These are phyloP conservation scores for Odontesthes bonariensis DNA, from an alignment of 2,113 vertebrate species.

Conservation along the genomic window DNA sequence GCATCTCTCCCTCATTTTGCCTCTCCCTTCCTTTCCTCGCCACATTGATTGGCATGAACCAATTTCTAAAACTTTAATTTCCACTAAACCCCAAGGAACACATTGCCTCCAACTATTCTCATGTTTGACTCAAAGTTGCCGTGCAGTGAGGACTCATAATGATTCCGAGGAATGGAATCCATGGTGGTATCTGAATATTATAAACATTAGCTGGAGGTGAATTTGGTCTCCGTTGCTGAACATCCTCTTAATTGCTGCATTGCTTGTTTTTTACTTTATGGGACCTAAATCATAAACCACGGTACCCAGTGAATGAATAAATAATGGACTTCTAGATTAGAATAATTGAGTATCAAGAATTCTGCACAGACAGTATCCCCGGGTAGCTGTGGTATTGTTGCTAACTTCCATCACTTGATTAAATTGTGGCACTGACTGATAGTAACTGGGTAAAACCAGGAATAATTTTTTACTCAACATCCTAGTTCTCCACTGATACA, in stretches of 20 bases:
- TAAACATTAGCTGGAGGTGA: constrained; percentile 81
- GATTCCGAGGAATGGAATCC: constrained; percentile 69
- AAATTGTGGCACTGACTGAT: constrained; percentile 17
- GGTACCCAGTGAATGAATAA: constrained; percentile 73
- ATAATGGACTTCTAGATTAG: constrained; percentile 66
- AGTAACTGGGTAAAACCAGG: constrained; percentile 8
- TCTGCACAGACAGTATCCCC: constrained; percentile 42
- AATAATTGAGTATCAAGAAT: constrained; percentile 66
- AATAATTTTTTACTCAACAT: background rate
- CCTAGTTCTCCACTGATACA: background rate
- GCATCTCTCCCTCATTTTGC: constrained; percentile 57
- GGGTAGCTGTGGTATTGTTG: constrained; percentile 45
- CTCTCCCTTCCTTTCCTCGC: constrained; percentile 49
- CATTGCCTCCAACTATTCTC: constrained; percentile 76
- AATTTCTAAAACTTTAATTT: constrained; percentile 82
- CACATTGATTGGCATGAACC: constrained; percentile 80
- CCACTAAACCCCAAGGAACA: constrained; percentile 77
- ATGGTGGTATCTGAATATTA: constrained; percentile 77
- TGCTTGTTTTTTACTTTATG: constrained; percentile 71
- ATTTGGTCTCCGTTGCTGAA: constrained; percentile 69
- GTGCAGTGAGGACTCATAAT: constrained; percentile 74
- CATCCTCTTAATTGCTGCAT: constrained; percentile 76
- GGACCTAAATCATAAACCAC: constrained; percentile 75
- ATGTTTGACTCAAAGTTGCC: constrained; percentile 71
- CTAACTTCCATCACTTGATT: constrained; percentile 44